phyloP scores from a whole-genome alignment of 2,888 invertebrate genomes.

The Chymomyza amoena region DNA sequence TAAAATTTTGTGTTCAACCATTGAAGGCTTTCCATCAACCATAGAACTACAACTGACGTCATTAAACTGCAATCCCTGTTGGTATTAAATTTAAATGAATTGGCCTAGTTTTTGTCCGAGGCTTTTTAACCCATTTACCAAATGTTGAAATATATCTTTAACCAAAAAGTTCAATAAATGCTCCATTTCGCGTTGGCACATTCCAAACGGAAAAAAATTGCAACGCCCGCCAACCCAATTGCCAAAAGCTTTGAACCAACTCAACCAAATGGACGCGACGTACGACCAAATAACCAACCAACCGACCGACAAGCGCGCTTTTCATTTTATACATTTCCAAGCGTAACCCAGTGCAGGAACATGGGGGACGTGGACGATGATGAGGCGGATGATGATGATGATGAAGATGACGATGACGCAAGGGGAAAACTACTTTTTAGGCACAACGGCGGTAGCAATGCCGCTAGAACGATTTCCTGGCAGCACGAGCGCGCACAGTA shows the following conservation, averaged over 20 bases:
- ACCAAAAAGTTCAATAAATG: conserved; percentile 68
- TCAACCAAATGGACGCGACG: neutral
- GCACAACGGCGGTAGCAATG: neutral
- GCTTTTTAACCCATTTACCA: conserved; percentile 55
- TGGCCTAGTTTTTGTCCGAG: conserved; percentile 55
- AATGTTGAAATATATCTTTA: conserved; percentile 56
- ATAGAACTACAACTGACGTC: no score
- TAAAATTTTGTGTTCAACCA: neutral
- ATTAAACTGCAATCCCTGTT: neutral
- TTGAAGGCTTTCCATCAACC: neutral
- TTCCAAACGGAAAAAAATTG: neutral
- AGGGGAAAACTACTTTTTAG: neutral
- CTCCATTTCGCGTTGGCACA: conserved; percentile 44
- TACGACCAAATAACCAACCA: neutral
- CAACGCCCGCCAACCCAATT: neutral
- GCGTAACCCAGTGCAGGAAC: neutral
- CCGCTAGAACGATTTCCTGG: conserved; percentile 60
- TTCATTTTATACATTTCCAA: conserved; percentile 46
- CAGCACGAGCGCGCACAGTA: conserved; percentile 57
- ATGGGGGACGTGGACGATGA: no score
- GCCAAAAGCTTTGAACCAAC: conserved; percentile 33
- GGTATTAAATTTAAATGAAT: conserved; percentile 12
- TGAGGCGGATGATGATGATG: no score
- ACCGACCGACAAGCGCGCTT: conserved; percentile 24
- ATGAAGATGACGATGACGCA: neutral